These are phyloP conservation scores for Styela plicata DNA, from an alignment of 23 tunicate species.

Conservation along the genomic window DNA sequence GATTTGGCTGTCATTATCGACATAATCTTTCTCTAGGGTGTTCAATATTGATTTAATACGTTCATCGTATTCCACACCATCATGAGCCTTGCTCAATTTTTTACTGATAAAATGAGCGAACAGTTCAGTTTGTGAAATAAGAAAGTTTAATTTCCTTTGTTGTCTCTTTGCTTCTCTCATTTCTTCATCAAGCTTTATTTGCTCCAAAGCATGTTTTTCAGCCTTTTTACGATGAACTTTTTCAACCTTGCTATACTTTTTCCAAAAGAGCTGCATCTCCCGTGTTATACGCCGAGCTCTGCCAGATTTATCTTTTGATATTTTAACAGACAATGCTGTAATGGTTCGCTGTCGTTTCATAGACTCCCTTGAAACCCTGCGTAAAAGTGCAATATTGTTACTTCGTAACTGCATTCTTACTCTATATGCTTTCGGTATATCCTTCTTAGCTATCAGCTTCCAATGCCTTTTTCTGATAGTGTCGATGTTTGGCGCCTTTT, in stretches of 20 bases:
- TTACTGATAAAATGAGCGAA: conserved; percentile 66
- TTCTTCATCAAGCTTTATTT: conserved; percentile 57
- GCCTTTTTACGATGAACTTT: conserved; percentile 75
- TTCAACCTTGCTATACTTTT: conserved; percentile 70
- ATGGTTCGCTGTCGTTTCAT: conserved; percentile 18
- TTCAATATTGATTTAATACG: conserved; percentile 4
- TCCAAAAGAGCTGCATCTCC: conserved; percentile 79
- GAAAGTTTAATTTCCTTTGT: conserved; percentile 57
- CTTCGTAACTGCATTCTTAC: conserved; percentile 42
- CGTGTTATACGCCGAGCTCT: conserved; percentile 71
- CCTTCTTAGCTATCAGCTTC: conserved; percentile 69
- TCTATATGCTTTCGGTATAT: conserved; percentile 78
- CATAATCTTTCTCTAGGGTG: conserved; percentile 15
- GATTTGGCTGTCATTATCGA: conserved; percentile 4
- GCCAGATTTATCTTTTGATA: conserved; percentile 35
- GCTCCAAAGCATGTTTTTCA: conserved; percentile 74
- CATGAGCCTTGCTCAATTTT: conserved; percentile 22
- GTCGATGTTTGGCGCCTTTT: conserved; percentile 17
- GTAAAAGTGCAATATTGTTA: conserved; percentile 31
- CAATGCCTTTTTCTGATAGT: conserved; percentile 41
- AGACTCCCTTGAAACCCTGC: conserved; percentile 37
- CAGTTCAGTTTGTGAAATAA: conserved; percentile 78
- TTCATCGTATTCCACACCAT: conserved; percentile 9
- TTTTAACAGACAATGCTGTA: conserved; percentile 6
- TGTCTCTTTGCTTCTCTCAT: conserved; percentile 56